Percentiles rank a stretch among this genome's conserved stretches.
phyloP scores from a whole-genome alignment of 2,797 vertebrate genomes.

The Meda fulgida region DNA sequence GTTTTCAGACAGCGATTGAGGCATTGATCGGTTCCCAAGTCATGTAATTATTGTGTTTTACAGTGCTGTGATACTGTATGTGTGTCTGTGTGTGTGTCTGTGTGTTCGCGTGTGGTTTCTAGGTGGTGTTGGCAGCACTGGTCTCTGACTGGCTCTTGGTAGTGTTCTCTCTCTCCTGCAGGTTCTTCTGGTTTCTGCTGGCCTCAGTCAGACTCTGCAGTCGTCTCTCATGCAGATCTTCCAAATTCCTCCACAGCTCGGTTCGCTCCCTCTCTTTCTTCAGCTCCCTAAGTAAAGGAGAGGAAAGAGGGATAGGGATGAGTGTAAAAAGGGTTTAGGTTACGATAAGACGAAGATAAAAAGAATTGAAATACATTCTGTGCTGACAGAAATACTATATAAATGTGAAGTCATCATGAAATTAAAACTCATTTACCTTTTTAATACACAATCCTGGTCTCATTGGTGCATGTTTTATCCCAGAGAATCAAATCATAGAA shows the following conservation, averaged over 20 bases:
- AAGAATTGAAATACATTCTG: neutral
- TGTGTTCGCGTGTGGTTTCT: slow-evolving; percentile 52
- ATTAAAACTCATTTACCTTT: neutral
- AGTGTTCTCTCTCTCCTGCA: slow-evolving; percentile 78
- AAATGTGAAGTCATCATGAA: neutral
- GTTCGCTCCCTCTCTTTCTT: slow-evolving; percentile 86
- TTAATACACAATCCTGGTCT: neutral
- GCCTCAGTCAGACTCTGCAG: slow-evolving; percentile 86
- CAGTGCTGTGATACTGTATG: slow-evolving; percentile 20
- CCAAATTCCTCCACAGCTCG: slow-evolving; percentile 87
- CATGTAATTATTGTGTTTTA: slow-evolving; percentile 52
- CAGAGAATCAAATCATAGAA: neutral
- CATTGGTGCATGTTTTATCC: neutral
- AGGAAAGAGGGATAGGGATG: neutral
- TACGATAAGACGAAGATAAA: neutral
- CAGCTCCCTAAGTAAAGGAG: slow-evolving; percentile 77
- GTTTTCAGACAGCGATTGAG: slow-evolving; percentile 35
- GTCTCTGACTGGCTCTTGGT: slow-evolving; percentile 62
- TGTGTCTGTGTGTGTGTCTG: slow-evolving; percentile 32
- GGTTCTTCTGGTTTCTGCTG: slow-evolving; percentile 84
- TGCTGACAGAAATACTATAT: neutral
- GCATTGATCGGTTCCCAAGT: slow-evolving; percentile 49
- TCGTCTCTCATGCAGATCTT: slow-evolving; percentile 86
- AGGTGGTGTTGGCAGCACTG: slow-evolving; percentile 63
- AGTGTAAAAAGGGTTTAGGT: neutral